A percentile compares a stretch with the other conserved stretches of the same genome.
Evolutionary conservation across 1,140 invertebrate species (phyloP).

Genomic region (Drosophila suzukii): DNA sequence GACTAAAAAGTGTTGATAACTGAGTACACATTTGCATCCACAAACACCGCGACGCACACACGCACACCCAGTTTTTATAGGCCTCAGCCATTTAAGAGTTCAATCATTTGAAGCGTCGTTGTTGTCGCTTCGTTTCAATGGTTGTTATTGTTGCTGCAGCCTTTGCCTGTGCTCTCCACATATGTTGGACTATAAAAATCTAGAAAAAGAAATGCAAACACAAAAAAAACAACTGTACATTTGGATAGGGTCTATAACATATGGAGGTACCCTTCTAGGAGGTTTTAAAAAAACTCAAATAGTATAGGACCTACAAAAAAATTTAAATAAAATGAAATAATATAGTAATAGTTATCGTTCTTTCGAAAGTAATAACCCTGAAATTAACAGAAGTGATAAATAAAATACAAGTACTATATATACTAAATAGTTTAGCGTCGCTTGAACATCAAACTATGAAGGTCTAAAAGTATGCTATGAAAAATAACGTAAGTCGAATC

Average conservation of each 20-base stretch:
- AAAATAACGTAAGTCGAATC: background rate
- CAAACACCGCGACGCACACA: conserved; percentile 8
- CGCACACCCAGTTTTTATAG: conserved; percentile 24
- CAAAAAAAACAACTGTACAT: conserved; percentile 38
- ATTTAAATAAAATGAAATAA: no score
- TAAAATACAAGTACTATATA: no score
- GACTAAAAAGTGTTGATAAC: conserved; percentile 77
- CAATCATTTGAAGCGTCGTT: conserved; percentile 74
- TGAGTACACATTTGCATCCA: conserved; percentile 45
- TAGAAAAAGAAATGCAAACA: conserved; percentile 42
- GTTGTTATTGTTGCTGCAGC: conserved; percentile 20
- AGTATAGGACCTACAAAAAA: background rate
- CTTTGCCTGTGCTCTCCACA: conserved; percentile 53
- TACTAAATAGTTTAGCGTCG: background rate
- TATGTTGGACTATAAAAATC: conserved; percentile 34
- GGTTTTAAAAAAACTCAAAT: no score
- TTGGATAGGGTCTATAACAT: background rate
- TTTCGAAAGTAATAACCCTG: background rate
- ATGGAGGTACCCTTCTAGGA: background rate
- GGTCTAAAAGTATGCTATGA: background rate
- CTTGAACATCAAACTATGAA: background rate
- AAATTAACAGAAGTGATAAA: no score
- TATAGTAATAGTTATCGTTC: background rate
- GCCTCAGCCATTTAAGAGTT: conserved; percentile 67
- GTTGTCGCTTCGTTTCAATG: conserved; percentile 65